These are phyloP conservation scores for Sarcophaga subvicina DNA, from an alignment of 2,888 invertebrate genomes.

Conservation along the genomic window DNA sequence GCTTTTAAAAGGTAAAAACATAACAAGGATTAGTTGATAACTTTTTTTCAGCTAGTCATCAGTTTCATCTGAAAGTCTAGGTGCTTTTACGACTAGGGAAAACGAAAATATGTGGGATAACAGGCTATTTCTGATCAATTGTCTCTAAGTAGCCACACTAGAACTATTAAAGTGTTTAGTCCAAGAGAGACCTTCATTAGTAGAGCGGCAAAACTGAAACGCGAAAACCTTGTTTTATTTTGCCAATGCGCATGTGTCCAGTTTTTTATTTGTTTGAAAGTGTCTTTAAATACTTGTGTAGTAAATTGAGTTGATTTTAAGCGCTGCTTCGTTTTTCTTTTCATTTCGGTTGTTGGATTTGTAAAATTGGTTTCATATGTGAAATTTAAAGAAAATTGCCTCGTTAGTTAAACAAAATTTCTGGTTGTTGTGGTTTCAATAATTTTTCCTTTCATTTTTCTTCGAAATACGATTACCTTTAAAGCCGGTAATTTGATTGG, in stretches of 20 bases:
- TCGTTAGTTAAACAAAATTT: constrained; percentile 52
- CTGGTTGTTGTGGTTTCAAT: constrained; percentile 29
- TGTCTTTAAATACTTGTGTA: constrained; percentile 44
- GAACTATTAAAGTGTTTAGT: too few species aligned
- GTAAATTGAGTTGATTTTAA: background rate
- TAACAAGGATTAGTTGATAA: too few species aligned
- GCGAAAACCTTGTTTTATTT: background rate
- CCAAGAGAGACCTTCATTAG: too few species aligned
- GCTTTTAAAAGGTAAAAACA: too few species aligned
- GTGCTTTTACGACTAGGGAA: too few species aligned
- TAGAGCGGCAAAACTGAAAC: too few species aligned
- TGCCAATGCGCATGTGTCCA: constrained; percentile 33
- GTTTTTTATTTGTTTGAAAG: constrained; percentile 3
- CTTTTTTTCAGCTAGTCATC: too few species aligned
- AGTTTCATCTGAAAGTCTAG: too few species aligned
- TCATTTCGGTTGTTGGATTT: background rate
- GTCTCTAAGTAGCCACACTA: too few species aligned
- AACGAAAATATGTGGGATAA: too few species aligned
- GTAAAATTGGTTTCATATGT: constrained; percentile 51
- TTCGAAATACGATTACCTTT: background rate
- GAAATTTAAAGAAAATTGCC: constrained; percentile 50
- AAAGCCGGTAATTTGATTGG: background rate
- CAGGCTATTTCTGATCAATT: too few species aligned
- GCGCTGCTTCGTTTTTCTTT: background rate
- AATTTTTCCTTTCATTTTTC: constrained; percentile 15